phyloP scores from a whole-genome alignment of 2,113 vertebrate species.

The Oostethus manadensis region DNA sequence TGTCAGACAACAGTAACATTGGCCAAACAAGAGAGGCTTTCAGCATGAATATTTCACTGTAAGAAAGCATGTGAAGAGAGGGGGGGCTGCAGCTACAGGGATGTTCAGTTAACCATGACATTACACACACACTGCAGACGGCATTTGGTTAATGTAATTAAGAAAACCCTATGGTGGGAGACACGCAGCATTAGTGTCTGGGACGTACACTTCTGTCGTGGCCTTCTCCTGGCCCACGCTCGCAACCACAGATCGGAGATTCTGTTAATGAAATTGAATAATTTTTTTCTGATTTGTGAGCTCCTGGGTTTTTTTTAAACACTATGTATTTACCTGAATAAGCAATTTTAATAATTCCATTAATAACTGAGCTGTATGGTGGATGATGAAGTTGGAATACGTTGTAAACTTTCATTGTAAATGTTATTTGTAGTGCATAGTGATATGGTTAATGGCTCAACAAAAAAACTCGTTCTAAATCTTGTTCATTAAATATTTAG shows the following conservation, averaged over 20 bases:
- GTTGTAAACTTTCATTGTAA: not conserved
- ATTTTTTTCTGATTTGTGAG: constrained; percentile 2
- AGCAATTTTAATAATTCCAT: constrained; percentile 18
- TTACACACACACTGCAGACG: constrained; percentile 64
- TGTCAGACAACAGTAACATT: constrained; percentile 64
- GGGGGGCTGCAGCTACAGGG: constrained; percentile 45
- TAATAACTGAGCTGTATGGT: constrained; percentile 13
- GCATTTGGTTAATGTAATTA: constrained; percentile 75
- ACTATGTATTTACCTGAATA: constrained; percentile 15
- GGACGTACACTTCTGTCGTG: constrained; percentile 39
- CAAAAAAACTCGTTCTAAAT: not conserved
- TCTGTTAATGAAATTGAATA: constrained; percentile 20
- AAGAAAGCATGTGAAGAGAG: constrained; percentile 31
- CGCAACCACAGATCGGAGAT: constrained; percentile 9
- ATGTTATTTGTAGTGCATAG: not conserved
- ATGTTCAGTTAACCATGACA: constrained; percentile 72
- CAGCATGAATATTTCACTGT: constrained; percentile 72
- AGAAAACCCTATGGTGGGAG: constrained; percentile 71
- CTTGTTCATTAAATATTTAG: not conserved
- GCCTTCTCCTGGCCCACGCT: constrained; percentile 34
- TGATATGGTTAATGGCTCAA: not conserved
- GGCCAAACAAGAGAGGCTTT: constrained; percentile 63
- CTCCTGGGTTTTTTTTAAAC: constrained; percentile 11
- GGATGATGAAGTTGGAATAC: not conserved
- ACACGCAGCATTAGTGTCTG: constrained; percentile 68